These are phyloP conservation scores for Drosophila eohydei DNA, from an alignment of 2,888 invertebrate genomes.

Conservation along the genomic window DNA sequence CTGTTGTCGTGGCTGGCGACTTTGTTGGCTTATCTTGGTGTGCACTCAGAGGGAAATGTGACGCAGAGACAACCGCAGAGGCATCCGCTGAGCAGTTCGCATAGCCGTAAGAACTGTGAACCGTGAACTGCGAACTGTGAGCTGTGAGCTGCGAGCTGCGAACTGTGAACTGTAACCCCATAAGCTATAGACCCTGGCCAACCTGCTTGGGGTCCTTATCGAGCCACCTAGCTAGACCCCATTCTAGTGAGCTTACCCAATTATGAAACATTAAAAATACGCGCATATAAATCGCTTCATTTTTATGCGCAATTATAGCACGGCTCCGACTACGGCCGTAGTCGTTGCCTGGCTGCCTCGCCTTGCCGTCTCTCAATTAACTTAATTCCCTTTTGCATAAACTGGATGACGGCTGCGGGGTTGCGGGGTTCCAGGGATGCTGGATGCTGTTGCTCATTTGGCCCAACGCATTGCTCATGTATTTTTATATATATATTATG, in stretches of 20 bases:
- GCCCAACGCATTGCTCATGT: slow-evolving; percentile 47
- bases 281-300: slow-evolving; percentile 80
- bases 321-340: slow-evolving; percentile 15
- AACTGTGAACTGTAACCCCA: slow-evolving; percentile 10
- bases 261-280: slow-evolving; percentile 79
- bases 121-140: slow-evolving; percentile 11
- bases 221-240: slow-evolving; percentile 13
- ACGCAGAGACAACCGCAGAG: slow-evolving; percentile 7
- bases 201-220: slow-evolving; percentile 35
- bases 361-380: slow-evolving; percentile 62
- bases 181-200: slow-evolving; percentile 15
- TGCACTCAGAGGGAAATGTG: slow-evolving; percentile 19
- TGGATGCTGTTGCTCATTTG: slow-evolving; percentile 45
- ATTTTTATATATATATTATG: slow-evolving; percentile 41
- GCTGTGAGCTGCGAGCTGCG: slow-evolving; percentile 17
- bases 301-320: slow-evolving; percentile 70
- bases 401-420: slow-evolving; percentile 4
- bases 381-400: slow-evolving; percentile 73
- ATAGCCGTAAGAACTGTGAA: slow-evolving; percentile 14
- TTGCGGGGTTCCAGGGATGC: neutral
- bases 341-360: slow-evolving; percentile 11
- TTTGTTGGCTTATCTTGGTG: slow-evolving; percentile 23
- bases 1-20: slow-evolving; percentile 11
- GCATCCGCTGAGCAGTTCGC: slow-evolving; percentile 15
- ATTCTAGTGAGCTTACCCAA: slow-evolving; percentile 61